phyloP scores from a whole-genome alignment of 2,113 vertebrate species.

The Myxocyprinus asiaticus region DNA sequence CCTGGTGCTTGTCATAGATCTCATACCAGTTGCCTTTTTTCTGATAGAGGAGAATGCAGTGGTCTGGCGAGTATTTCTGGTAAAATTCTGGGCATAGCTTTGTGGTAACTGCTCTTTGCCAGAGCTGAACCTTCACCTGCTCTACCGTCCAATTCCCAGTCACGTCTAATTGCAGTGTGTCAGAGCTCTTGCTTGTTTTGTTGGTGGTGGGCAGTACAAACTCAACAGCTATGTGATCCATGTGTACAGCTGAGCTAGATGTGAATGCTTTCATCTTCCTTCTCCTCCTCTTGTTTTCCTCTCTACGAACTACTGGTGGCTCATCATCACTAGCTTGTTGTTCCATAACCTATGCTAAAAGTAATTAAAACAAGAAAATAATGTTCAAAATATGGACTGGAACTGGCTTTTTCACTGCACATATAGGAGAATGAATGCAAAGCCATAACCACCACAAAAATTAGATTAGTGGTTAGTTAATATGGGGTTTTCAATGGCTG shows the following conservation, averaged over 20 bases:
- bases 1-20: conserved; percentile 96
- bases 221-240: conserved; percentile 89
- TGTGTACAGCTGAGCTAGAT: conserved; percentile 69
- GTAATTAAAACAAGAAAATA: conserved; percentile 16
- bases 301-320: conserved; percentile 78
- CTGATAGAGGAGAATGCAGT: conserved; percentile 93
- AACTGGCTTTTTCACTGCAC: too few relatives aligned
- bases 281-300: conserved; percentile 82
- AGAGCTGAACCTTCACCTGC: conserved; percentile 93
- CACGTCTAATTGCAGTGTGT: conserved; percentile 82
- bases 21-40: conserved; percentile 96
- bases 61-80: conserved; percentile 83
- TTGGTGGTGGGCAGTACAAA: conserved; percentile 87
- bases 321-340: conserved; percentile 76
- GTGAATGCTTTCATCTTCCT: conserved; percentile 89
- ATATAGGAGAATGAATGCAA: too few relatives aligned
- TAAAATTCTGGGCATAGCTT: conserved; percentile 87
- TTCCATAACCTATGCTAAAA: conserved; percentile 81
- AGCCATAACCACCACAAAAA: too few relatives aligned
- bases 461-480: too few relatives aligned
- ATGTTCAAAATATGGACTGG: background rate
- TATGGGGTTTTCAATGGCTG: too few relatives aligned
- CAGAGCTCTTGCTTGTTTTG: conserved; percentile 72
- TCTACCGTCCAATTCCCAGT: conserved; percentile 91
- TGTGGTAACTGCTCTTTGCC: conserved; percentile 86